phyloP scores from a whole-genome alignment of 2,888 invertebrate species.

The Melanophora roralis region DNA sequence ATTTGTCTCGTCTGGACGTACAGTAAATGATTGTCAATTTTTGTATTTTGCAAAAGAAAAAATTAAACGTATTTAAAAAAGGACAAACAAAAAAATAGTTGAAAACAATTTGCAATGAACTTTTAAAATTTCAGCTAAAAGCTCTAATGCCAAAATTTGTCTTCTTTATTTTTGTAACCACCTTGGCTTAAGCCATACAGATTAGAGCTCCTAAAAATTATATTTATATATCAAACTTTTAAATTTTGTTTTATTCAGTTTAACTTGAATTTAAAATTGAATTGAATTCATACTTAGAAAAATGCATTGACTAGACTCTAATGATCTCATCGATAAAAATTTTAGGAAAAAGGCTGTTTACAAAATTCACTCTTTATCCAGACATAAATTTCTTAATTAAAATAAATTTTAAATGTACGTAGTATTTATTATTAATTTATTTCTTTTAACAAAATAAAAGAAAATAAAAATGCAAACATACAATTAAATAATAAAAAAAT shows the following conservation, averaged over 20 bases:
- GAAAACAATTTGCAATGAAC: no score
- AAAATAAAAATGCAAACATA: conserved; percentile 46
- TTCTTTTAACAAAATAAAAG: conserved; percentile 18
- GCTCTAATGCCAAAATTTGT: not conserved
- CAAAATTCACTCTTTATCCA: conserved; percentile 77
- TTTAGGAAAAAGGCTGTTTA: conserved; percentile 70
- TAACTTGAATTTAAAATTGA: conserved; percentile 62
- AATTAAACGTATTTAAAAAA: no score
- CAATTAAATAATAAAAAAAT: conserved; percentile 51
- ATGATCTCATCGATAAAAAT: conserved; percentile 44
- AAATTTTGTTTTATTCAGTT: conserved; percentile 62
- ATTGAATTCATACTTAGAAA: conserved; percentile 12
- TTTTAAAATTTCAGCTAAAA: no score
- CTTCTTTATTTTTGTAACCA: not conserved
- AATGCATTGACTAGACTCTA: conserved; percentile 38
- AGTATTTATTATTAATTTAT: conserved; percentile 35
- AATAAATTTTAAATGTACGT: conserved; percentile 60
- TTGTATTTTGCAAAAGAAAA: no score
- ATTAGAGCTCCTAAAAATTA: conserved; percentile 41
- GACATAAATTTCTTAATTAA: conserved; percentile 72
- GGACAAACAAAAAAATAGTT: no score
- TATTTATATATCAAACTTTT: no score
- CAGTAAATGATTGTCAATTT: no score
- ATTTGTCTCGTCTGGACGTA: no score
- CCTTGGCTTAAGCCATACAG: conserved; percentile 21